Percentiles rank a stretch among this genome's conserved stretches.
Conservation (phyloP, 2,888 invertebrate species). For the Lysandra coridon region DNA sequence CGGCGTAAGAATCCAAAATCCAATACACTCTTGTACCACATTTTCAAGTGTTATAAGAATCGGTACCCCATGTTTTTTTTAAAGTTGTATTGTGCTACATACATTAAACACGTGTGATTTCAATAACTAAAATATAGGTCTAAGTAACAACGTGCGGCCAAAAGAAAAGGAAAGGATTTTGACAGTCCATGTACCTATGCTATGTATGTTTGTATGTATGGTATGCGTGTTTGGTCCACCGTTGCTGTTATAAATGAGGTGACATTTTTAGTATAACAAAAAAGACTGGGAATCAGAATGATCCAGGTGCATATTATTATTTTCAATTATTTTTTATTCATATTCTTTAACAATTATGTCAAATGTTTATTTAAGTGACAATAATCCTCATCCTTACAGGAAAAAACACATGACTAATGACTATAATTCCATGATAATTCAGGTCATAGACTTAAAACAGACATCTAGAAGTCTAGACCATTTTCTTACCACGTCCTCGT, state of each 20-base stretch:
- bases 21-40: no score
- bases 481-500: not conserved
- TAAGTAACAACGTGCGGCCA: not conserved
- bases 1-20: no score
- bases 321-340: no score
- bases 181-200: not conserved
- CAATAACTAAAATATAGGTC: not conserved
- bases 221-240: no score
- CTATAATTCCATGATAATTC: not conserved
- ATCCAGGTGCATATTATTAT: no score
- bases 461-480: not conserved
- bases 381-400: no score
- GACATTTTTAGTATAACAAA: no score
- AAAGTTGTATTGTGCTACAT: not conserved
- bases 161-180: not conserved
- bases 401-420: not conserved
- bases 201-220: no score
- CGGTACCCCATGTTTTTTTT: not conserved
- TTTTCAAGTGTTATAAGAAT: not conserved
- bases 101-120: constrained; percentile 17
- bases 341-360: no score
- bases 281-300: no score
- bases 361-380: no score
- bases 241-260: no score
- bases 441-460: not conserved